Evolutionary conservation across 92 coral and sea anemone genomes (phyloP).

Genomic region (Porites divaricata): DNA sequence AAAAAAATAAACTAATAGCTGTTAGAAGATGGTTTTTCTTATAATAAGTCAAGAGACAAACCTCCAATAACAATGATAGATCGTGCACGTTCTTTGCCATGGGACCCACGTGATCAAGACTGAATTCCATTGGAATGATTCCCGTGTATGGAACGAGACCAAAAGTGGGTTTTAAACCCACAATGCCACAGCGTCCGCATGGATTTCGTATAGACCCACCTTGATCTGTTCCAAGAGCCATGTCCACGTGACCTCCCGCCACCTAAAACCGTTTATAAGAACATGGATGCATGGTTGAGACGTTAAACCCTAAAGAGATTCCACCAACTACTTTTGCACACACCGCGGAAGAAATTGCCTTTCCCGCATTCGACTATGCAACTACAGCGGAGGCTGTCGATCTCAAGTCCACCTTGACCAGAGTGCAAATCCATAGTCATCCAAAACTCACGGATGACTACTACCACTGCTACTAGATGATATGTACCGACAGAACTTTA

Average conservation of each 20-base stretch:
- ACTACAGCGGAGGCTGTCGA: no score
- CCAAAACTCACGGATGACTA: no score
- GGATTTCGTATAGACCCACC: slow-evolving; percentile 79
- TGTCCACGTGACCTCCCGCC: slow-evolving; percentile 75
- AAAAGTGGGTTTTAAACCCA: slow-evolving; percentile 78
- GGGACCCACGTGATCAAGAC: slow-evolving; percentile 75
- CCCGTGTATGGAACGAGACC: slow-evolving; percentile 83
- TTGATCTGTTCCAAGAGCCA: slow-evolving; percentile 84
- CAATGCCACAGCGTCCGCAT: slow-evolving; percentile 77
- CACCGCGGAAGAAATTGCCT: no score
- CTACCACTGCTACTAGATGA: no score
- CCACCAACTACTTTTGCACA: not conserved
- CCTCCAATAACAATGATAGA: slow-evolving; percentile 67
- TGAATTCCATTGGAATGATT: slow-evolving; percentile 53
- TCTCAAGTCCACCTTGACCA: no score
- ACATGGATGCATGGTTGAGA: not conserved
- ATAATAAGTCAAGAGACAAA: not conserved
- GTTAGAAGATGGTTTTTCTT: not conserved
- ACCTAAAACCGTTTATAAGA: slow-evolving; percentile 26
- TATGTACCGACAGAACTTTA: no score
- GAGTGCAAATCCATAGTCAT: no score
- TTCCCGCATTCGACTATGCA: no score
- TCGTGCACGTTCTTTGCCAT: slow-evolving; percentile 75
- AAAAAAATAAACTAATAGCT: no score
- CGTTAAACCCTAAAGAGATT: not conserved